Evolutionary conservation across 2,888 invertebrate species (phyloP).

Genomic region (Fissipunctia ypsillon): DNA sequence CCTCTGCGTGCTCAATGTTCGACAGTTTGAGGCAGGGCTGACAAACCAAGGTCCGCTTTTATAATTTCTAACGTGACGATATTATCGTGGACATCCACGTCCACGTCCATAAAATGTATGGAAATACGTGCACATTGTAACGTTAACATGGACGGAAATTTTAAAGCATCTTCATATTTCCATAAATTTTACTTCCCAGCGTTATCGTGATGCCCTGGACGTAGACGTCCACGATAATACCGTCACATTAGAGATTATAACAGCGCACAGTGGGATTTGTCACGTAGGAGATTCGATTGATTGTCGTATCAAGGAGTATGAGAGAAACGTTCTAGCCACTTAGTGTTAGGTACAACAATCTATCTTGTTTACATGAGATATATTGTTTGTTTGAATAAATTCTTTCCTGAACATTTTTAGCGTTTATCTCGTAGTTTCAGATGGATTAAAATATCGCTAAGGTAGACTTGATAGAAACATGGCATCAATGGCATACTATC

Average conservation of each 20-base stretch:
- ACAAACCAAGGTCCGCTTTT: too few relatives aligned
- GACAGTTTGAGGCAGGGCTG: constrained; percentile 24
- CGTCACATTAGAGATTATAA: too few relatives aligned
- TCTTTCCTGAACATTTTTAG: neutral
- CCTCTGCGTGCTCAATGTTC: constrained; percentile 15
- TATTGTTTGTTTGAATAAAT: neutral
- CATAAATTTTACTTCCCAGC: too few relatives aligned
- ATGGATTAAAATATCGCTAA: neutral
- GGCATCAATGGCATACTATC: neutral
- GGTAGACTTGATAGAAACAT: neutral
- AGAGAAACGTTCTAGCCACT: neutral
- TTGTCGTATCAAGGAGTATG: neutral
- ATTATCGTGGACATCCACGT: too few relatives aligned
- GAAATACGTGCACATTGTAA: too few relatives aligned
- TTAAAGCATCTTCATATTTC: too few relatives aligned
- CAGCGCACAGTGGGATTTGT: too few relatives aligned
- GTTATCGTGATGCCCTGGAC: too few relatives aligned
- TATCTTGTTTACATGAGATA: neutral
- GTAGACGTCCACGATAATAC: too few relatives aligned
- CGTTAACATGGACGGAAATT: too few relatives aligned
- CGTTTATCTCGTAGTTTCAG: neutral
- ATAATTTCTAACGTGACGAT: too few relatives aligned
- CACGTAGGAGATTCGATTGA: neutral
- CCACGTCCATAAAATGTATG: too few relatives aligned
- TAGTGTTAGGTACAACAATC: neutral